Percentiles rank a stretch among this genome's conserved stretches.
phyloP scores from a whole-genome alignment of 2,113 vertebrate species.

The Nothobranchius furzeri region DNA sequence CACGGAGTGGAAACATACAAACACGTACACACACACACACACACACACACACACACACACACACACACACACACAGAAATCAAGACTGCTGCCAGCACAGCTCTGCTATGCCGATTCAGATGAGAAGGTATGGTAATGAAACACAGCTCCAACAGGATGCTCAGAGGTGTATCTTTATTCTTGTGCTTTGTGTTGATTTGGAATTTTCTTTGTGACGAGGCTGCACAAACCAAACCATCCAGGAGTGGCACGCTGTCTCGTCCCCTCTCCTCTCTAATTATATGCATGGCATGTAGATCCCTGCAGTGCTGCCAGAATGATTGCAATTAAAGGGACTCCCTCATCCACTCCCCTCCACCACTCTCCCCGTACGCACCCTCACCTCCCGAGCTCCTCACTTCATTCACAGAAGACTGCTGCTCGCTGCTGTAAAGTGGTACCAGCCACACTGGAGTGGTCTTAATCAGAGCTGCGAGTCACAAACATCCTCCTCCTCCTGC shows the following conservation, averaged over 20 bases:
- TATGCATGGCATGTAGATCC: slow-evolving; percentile 72
- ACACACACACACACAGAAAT: slow-evolving; percentile 41
- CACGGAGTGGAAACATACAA: slow-evolving; percentile 56
- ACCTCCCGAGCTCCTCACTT: slow-evolving; percentile 22
- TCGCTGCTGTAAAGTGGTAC: slow-evolving; percentile 49
- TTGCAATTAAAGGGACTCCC: slow-evolving; percentile 83
- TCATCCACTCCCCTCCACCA: slow-evolving; percentile 38
- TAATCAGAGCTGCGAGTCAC: slow-evolving; percentile 68
- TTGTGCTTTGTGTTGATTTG: slow-evolving; percentile 2
- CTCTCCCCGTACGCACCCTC: slow-evolving; percentile 15
- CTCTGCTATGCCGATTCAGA: slow-evolving; percentile 14
- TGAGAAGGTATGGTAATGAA: neutral
- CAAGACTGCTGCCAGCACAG: slow-evolving; percentile 20
- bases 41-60: too few species aligned
- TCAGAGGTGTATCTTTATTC: neutral
- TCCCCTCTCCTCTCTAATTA: slow-evolving; percentile 63
- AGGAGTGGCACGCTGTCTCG: slow-evolving; percentile 9
- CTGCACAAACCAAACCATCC: slow-evolving; percentile 15
- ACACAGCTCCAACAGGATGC: neutral
- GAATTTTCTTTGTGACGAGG: neutral
- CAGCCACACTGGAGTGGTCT: slow-evolving; percentile 64
- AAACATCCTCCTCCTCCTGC: slow-evolving; percentile 40
- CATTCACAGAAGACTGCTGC: slow-evolving; percentile 33
- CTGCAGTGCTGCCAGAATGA: slow-evolving; percentile 74
- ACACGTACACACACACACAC: slow-evolving; percentile 1